Percentiles rank a stretch among this genome's conserved stretches.
These are phyloP conservation scores for Artibeus lituratus DNA, from an alignment of 2,797 vertebrate genomes.

Conservation along the genomic window DNA sequence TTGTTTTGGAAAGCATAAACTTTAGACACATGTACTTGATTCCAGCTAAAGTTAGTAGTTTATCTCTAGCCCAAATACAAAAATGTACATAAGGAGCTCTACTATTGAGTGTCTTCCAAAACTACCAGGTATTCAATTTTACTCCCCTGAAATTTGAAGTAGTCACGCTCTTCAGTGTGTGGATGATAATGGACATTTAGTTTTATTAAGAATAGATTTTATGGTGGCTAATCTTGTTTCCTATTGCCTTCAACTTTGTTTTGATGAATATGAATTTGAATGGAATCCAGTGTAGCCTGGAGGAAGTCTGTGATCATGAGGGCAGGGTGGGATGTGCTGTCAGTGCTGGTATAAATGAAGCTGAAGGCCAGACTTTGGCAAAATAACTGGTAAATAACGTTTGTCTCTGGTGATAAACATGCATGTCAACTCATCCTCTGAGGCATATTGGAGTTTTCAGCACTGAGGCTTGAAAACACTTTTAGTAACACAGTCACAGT, in stretches of 20 bases:
- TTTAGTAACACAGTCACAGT: not conserved
- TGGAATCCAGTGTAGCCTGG: not conserved
- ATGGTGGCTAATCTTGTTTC: not conserved
- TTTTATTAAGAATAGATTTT: not conserved
- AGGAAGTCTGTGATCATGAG: not conserved
- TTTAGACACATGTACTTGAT: not conserved
- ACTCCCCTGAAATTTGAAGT: not conserved
- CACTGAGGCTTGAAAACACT: not conserved
- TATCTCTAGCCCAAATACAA: not conserved
- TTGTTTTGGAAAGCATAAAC: not conserved
- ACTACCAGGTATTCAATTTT: not conserved
- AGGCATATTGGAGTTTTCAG: not conserved
- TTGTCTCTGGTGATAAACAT: not conserved
- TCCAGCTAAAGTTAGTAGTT: not conserved
- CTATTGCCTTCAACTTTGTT: not conserved
- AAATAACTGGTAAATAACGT: not conserved
- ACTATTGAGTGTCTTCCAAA: not conserved
- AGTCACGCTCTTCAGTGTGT: not conserved
- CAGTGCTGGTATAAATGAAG: not conserved
- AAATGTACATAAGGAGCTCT: not conserved
- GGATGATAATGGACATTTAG: not conserved
- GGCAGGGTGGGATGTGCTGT: not conserved
- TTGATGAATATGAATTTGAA: slow-evolving; percentile 15
- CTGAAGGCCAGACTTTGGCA: not conserved
- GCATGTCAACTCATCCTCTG: not conserved